phyloP scores from a whole-genome alignment of 2,113 vertebrate species.

The Lepus americanus region DNA sequence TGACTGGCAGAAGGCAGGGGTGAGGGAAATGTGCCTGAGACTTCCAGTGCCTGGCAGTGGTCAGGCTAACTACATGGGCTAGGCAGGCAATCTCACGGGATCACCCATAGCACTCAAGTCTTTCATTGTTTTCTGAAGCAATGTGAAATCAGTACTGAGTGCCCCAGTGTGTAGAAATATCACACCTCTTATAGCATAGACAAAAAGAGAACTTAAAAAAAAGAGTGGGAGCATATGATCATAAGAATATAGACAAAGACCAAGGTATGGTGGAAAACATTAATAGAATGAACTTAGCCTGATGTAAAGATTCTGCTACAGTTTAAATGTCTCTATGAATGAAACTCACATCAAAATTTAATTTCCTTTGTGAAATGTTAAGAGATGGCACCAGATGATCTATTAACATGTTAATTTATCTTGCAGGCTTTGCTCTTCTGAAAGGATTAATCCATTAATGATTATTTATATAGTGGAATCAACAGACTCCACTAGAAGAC shows the following conservation, averaged over 20 bases:
- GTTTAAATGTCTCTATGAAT: not conserved
- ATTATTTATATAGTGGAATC: no score
- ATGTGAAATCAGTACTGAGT: not conserved
- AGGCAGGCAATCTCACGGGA: no score
- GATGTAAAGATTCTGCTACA: not conserved
- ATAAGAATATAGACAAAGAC: not conserved
- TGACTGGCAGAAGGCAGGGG: no score
- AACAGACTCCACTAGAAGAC: no score
- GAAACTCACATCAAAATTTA: not conserved
- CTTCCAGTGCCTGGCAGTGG: no score
- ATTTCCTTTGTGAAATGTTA: no score
- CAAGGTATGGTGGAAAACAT: not conserved
- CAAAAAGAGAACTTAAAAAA: not conserved
- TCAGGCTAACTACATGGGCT: no score
- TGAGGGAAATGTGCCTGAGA: no score
- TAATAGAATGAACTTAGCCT: not conserved
- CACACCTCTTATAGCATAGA: not conserved
- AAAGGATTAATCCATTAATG: not conserved
- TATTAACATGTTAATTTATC: no score
- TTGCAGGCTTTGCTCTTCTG: not conserved
- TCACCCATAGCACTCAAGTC: not conserved
- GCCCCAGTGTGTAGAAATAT: not conserved
- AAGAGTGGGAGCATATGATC: not conserved
- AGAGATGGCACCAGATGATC: no score
- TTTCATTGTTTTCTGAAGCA: not conserved